A percentile compares a stretch with the other conserved stretches of the same genome.
These are phyloP conservation scores for Heliconius charithonia DNA, from an alignment of 2,888 invertebrate genomes.

Conservation along the genomic window DNA sequence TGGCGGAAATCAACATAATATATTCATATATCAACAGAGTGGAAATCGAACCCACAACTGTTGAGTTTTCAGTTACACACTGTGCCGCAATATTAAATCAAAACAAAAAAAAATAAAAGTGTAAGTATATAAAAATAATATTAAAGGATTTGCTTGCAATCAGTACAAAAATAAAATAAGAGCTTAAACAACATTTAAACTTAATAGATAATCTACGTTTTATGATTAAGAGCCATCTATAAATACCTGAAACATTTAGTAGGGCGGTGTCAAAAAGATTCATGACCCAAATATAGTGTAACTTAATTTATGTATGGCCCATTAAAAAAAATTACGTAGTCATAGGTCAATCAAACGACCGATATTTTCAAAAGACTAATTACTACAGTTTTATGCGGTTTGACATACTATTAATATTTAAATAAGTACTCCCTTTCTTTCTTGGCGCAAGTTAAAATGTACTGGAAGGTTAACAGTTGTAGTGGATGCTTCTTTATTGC, in stretches of 20 bases:
- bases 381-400: background rate
- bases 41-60: too few species aligned
- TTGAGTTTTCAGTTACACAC: too few species aligned
- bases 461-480: slow-evolving; percentile 53
- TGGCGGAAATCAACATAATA: too few species aligned
- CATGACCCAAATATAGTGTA: too few species aligned
- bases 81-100: background rate
- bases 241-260: background rate
- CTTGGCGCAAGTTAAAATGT: slow-evolving; percentile 62
- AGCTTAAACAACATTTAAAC: background rate
- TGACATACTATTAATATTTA: slow-evolving; percentile 49
- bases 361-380: too few species aligned
- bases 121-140: background rate
- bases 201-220: slow-evolving; percentile 1
- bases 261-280: background rate
- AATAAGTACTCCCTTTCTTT: slow-evolving; percentile 76
- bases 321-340: background rate
- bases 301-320: too few species aligned
- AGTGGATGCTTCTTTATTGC: slow-evolving; percentile 56
- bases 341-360: too few species aligned
- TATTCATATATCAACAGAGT: too few species aligned
- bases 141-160: background rate
- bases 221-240: background rate
- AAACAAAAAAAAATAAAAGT: background rate
- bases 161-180: background rate